These are phyloP conservation scores for Corythaeola cristata DNA, from an alignment of 2,113 vertebrate genomes.

Conservation along the genomic window DNA sequence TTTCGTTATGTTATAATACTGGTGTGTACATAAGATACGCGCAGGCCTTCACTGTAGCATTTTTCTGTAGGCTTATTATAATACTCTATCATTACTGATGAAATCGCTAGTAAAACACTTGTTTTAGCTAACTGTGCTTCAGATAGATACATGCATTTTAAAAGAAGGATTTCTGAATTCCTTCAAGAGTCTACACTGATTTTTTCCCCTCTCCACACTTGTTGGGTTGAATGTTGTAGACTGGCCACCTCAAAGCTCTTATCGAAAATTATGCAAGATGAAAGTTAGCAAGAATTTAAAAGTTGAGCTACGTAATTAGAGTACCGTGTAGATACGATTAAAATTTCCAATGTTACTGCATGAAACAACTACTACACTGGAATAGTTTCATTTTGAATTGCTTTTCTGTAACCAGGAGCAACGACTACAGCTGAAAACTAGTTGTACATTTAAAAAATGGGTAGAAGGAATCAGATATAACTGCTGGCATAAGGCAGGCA, in stretches of 20 bases:
- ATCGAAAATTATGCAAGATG: background rate
- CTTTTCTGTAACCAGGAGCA: background rate
- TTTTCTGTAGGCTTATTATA: background rate
- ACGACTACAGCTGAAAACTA: background rate
- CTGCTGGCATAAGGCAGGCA: background rate
- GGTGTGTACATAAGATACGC: background rate
- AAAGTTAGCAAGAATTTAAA: background rate
- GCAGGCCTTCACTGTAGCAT: background rate
- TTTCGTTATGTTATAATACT: background rate
- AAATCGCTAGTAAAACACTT: background rate
- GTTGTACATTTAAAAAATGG: background rate
- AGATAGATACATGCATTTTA: background rate
- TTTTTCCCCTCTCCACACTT: background rate
- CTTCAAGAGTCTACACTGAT: background rate
- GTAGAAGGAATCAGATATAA: background rate
- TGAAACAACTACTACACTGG: background rate
- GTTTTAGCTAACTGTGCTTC: background rate
- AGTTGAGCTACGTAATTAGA: background rate
- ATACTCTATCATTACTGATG: background rate
- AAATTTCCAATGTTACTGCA: background rate
- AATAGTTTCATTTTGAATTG: background rate
- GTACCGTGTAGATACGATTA: background rate
- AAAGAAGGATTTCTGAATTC: background rate
- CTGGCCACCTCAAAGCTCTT: background rate
- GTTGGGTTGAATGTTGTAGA: background rate